Evolutionary conservation across 2,113 vertebrate species (phyloP).

Genomic region (Sander lucioperca): DNA sequence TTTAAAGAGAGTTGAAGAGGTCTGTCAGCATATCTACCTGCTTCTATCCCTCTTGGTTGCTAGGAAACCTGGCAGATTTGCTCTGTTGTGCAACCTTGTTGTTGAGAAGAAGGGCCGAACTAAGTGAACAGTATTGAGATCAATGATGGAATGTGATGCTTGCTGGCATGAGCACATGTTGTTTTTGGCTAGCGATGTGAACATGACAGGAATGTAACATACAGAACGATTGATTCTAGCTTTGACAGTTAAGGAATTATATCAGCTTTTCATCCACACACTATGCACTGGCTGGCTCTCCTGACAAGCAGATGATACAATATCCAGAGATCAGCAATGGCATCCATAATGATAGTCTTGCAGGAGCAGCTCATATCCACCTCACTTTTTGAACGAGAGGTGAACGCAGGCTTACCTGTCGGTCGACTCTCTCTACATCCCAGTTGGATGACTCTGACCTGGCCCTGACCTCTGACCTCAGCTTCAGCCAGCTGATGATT

Average conservation of each 20-base stretch:
- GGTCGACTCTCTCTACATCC: not conserved
- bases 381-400: not conserved
- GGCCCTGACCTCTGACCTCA: constrained; percentile 22
- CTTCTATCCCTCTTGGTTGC: not conserved
- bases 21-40: constrained; percentile 15
- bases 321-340: constrained; percentile 4
- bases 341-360: not conserved
- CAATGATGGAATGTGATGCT: not conserved
- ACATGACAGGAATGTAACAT: not conserved
- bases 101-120: not conserved
- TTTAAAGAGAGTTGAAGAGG: not conserved
- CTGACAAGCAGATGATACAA: constrained; percentile 7
- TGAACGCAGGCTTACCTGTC: constrained; percentile 17
- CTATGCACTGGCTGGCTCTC: not conserved
- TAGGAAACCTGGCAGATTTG: not conserved
- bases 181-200: not conserved
- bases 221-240: not conserved
- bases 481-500: constrained; percentile 7
- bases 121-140: not conserved
- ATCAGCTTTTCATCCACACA: constrained; percentile 5
- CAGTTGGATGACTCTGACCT: constrained; percentile 26
- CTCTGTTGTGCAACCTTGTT: not conserved
- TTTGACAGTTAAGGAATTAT: constrained; percentile 6
- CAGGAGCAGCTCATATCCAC: not conserved
- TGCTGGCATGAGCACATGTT: not conserved